A percentile compares a stretch with the other conserved stretches of the same genome.
These are phyloP conservation scores for Noturus placidus DNA, from an alignment of 2,113 vertebrate species.

Conservation along the genomic window DNA sequence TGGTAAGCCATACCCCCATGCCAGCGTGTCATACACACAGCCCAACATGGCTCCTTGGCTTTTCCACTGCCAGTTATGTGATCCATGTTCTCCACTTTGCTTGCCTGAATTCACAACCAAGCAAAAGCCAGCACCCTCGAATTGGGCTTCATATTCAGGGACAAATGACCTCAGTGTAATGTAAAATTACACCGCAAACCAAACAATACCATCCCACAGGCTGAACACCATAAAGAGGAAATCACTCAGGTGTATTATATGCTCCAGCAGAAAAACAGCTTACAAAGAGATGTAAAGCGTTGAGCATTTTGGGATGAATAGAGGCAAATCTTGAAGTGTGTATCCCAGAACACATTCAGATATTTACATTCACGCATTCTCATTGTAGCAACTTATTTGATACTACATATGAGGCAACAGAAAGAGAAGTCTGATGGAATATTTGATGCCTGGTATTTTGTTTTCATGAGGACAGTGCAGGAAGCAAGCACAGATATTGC, in stretches of 20 bases:
- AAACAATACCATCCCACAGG: constrained; percentile 50
- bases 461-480: neutral
- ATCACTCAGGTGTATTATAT: constrained; percentile 27
- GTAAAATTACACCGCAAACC: constrained; percentile 58
- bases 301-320: constrained; percentile 6
- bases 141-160: constrained; percentile 42
- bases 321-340: neutral
- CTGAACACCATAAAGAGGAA: constrained; percentile 14
- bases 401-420: neutral
- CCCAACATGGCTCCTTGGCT: constrained; percentile 55
- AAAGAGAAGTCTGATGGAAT: neutral
- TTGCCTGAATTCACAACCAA: constrained; percentile 60
- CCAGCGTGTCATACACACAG: constrained; percentile 52
- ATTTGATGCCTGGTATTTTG: too few relatives aligned
- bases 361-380: neutral
- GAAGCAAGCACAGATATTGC: neutral
- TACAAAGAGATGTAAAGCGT: constrained; percentile 1
- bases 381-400: constrained; percentile 1
- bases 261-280: constrained; percentile 5
- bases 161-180: constrained; percentile 52
- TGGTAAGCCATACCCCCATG: constrained; percentile 61
- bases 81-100: constrained; percentile 65
- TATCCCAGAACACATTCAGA: neutral
- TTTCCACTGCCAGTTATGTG: constrained; percentile 58
- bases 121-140: constrained; percentile 9